Evolutionary conservation across 2,888 invertebrate species (phyloP), one percentile per base, ranked within the genome.

Genomic region (Macaria notata): DNA sequence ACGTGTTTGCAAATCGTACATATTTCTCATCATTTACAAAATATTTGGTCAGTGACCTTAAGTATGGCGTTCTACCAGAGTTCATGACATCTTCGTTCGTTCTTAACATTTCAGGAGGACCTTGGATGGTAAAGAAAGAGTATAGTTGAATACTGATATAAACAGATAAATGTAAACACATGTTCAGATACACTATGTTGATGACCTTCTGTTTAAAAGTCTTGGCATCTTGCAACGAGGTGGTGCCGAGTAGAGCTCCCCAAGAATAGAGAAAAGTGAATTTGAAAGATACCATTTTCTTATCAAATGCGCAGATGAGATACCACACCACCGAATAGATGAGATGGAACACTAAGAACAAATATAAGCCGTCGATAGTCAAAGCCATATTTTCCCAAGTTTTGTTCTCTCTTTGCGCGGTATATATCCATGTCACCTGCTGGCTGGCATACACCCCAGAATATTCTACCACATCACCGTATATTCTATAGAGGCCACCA

Each of bases 401-500:
- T 61, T 75, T 73, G 0, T 68, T 66, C 0, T 59, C 62, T 64
- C 88, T 71, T 56, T 83, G 73, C 0, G 74, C 81, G 3, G 74
- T 61, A 47, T 87, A 89, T 0, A 80, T 68, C 87, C 88, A 89
- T 47, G 77, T 63, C 3, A 84, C 59, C 0, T 70, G 64, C 67
- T 87, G 85, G 9, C 74, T 68, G 0, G 71, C 69, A 54, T 89
- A 89, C 2, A 79, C 55, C 0, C 88, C 88, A 2, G 87, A 86
- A 61, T 88, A 90, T 4, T 71, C 75, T 0, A 89, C 81, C 0
- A 61, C 3, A n/a, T 84, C 75, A 4, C 83, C 86, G 43, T 78
- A 86, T 3, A 82, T 64, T 58, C 82, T 76, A 33, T 84, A 88
- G 0, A 84, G 61, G 0, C 89, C 89, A 0, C 89, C 90, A 7